phyloP scores from a whole-genome alignment of 2,888 invertebrate species.

The Xestia c-nigrum region DNA sequence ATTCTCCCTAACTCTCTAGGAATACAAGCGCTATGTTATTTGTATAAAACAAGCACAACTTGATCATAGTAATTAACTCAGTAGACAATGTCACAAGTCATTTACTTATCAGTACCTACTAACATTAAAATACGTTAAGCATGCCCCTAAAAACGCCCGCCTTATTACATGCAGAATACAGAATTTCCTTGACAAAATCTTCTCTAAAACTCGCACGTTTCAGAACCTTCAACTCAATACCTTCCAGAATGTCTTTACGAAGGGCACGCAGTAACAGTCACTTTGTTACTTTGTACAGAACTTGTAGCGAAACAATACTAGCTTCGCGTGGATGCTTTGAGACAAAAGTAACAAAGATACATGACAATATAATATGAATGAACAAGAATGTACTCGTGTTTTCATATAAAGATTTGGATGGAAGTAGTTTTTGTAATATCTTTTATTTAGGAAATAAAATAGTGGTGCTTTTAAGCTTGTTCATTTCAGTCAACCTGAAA shows the following conservation, averaged over 20 bases:
- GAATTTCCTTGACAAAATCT: neutral
- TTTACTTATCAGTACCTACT: neutral
- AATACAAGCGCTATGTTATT: too few relatives aligned
- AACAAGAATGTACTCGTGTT: constrained; percentile 5
- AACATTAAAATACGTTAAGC: neutral
- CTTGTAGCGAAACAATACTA: constrained; percentile 51
- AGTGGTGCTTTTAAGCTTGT: constrained; percentile 30
- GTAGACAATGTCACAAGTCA: neutral
- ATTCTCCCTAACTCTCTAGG: too few relatives aligned
- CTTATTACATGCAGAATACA: neutral
- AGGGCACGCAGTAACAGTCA: constrained; percentile 22
- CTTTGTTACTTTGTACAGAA: constrained; percentile 37
- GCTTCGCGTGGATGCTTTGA: constrained; percentile 41
- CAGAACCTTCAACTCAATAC: constrained; percentile 20
- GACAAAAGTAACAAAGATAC: constrained; percentile 43
- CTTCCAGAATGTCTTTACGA: constrained; percentile 27
- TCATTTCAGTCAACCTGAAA: neutral
- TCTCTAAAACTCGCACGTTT: neutral
- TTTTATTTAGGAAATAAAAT: constrained; percentile 5
- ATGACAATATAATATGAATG: constrained; percentile 19
- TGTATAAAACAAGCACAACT: neutral
- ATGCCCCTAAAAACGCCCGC: neutral
- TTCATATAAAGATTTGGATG: constrained; percentile 18
- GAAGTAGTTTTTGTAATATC: neutral
- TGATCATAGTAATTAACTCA: neutral